Evolutionary conservation across 2,113 vertebrate species (phyloP), one percentile per base, ranked within the genome.

Genomic region (Neopipo cinnamomea): DNA sequence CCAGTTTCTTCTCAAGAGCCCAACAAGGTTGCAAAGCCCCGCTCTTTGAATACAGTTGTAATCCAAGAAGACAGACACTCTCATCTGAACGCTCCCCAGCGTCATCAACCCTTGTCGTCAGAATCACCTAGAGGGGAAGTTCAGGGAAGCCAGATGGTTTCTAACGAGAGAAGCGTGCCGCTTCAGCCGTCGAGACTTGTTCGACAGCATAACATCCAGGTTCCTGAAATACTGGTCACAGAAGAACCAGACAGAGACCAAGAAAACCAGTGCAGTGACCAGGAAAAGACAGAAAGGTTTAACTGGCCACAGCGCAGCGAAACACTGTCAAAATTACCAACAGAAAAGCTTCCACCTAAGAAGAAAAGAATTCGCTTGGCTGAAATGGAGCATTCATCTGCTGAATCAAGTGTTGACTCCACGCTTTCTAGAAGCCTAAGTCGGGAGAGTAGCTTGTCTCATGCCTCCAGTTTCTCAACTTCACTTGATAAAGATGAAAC

Each of bases 281-380:
- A 96, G 25, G 99, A 99, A 73, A 99, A 99, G 83, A 79, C 97
- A 24, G 99, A 99, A 94, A 99, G 98, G 75, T 99, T 99, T 96
- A 99, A 93, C 47, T 99, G 99, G 99, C 99, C 99, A 55, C 99
- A 99, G 85, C 98, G 99, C 65, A 99, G 99, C 14, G 99, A 99
- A 95, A 99, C 99, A 0, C 95, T 99, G 88, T 99, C 99, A 8
- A 99, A 99, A 96, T 70, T 99, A 80, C 99, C 99, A 3, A 98
- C 99, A 5, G 99, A 99, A 97, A 99, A 99, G 83, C 98, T 99
- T 67, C 99, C 99, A 5, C 99, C 99, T 0, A 99, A 99, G 97
- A 99, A 99, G 98, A 99, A 99, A 68, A 98, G 99, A 71, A 99
- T 99, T 63, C 98, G 99, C 35, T 97, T 99, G 62, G 99, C 99